Evolutionary conservation across 2,888 invertebrate species (phyloP).

Genomic region (Coleophora flavipennella): DNA sequence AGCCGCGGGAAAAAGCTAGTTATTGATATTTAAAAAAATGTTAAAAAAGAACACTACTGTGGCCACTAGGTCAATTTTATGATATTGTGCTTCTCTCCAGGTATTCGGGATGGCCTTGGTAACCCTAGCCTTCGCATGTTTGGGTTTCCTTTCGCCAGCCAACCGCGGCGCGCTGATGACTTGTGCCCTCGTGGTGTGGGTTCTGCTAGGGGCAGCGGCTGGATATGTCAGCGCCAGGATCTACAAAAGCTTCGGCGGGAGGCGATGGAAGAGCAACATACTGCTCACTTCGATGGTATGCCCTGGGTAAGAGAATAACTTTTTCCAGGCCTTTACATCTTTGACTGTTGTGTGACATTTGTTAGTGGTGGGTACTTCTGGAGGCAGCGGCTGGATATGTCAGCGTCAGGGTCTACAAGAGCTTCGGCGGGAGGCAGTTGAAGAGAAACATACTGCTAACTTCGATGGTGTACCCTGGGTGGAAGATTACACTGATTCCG

Average conservation of each 20-base stretch:
- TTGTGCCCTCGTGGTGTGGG: constrained; percentile 96
- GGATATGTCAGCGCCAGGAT: constrained; percentile 97
- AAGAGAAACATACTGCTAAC: constrained; percentile 98
- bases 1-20: too few relatives aligned
- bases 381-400: constrained; percentile 44
- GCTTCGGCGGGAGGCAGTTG: constrained; percentile 99
- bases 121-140: constrained; percentile 97
- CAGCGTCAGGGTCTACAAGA: constrained; percentile 97
- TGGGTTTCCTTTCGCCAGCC: constrained; percentile 98
- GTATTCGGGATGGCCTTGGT: constrained; percentile 94
- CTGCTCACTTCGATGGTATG: constrained; percentile 96
- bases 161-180: constrained; percentile 99
- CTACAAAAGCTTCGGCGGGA: constrained; percentile 98
- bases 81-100: too few relatives aligned
- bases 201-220: constrained; percentile 96
- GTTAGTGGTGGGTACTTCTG: too few relatives aligned
- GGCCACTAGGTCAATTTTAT: too few relatives aligned
- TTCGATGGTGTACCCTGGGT: constrained; percentile 98
- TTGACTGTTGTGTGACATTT: too few relatives aligned
- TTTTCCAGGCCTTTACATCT: too few relatives aligned
- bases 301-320: constrained; percentile 83
- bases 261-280: constrained; percentile 99
- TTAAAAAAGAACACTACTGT: too few relatives aligned
- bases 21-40: too few relatives aligned
- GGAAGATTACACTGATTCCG: too few relatives aligned